Conservation (phyloP, 2,888 invertebrate genomes). For the Philopedon plagiatum region DNA sequence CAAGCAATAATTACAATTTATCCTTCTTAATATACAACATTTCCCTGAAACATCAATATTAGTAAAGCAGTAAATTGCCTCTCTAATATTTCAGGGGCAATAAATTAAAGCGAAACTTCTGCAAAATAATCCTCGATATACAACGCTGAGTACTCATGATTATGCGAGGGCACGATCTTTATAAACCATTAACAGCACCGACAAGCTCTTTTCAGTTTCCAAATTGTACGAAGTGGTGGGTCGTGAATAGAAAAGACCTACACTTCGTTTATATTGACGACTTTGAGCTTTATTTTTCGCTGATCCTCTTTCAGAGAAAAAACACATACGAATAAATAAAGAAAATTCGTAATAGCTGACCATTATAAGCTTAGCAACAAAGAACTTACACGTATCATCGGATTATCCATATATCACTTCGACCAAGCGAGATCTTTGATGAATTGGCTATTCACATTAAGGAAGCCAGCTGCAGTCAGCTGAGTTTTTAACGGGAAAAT, state of each 20-base stretch:
- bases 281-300: too few species aligned
- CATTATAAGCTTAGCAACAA: too few species aligned
- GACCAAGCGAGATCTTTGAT: too few species aligned
- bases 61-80: slow-evolving; percentile 1
- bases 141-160: slow-evolving; percentile 20
- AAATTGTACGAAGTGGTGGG: slow-evolving; percentile 19
- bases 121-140: slow-evolving; percentile 24
- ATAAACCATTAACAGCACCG: slow-evolving; percentile 16
- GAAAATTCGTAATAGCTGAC: too few species aligned
- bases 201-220: slow-evolving; percentile 1
- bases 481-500: too few species aligned
- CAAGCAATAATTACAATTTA: background rate
- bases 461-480: too few species aligned
- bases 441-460: too few species aligned
- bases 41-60: background rate
- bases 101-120: slow-evolving; percentile 24
- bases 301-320: too few species aligned
- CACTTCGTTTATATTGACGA: too few species aligned
- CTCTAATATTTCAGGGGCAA: background rate
- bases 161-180: slow-evolving; percentile 35
- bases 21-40: background rate
- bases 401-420: too few species aligned
- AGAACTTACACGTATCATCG: too few species aligned
- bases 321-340: too few species aligned
- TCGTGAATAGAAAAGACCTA: background rate